Conservation (phyloP, 2,797 vertebrate species). For the Diplodus sargus region DNA sequence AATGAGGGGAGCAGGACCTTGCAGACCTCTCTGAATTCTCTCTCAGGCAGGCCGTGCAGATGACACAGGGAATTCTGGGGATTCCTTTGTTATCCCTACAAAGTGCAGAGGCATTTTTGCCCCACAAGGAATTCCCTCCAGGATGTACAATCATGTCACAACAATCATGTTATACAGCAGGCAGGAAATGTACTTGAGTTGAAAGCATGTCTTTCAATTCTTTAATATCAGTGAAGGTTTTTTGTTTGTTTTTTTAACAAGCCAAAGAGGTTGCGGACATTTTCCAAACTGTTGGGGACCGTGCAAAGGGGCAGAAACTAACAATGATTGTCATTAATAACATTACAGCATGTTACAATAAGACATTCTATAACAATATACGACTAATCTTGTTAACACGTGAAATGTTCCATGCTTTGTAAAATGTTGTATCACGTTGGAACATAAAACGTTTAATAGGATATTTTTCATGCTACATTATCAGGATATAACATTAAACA, state of each 20-base stretch:
- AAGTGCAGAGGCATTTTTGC: slow-evolving; percentile 50
- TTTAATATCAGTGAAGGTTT: neutral
- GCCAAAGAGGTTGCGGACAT: neutral
- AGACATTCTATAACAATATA: no score
- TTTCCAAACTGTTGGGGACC: neutral
- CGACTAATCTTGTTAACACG: no score
- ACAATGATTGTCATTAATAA: no score
- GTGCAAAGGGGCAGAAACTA: neutral
- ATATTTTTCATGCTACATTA: no score
- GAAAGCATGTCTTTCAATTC: no score
- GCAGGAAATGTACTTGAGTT: slow-evolving; percentile 1
- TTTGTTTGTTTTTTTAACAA: neutral
- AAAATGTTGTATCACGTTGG: no score
- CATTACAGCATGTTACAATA: no score
- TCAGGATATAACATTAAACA: no score
- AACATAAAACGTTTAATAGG: no score
- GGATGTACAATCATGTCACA: slow-evolving; percentile 26
- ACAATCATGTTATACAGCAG: neutral
- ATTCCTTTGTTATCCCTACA: slow-evolving; percentile 69
- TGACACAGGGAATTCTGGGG: slow-evolving; percentile 75
- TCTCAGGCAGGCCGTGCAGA: slow-evolving; percentile 68
- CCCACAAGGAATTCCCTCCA: slow-evolving; percentile 39
- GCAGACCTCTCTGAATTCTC: slow-evolving; percentile 78
- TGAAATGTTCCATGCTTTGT: no score
- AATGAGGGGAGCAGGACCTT: slow-evolving; percentile 78